Conservation (phyloP, 2,888 invertebrate genomes). For the Lysandra bellargus region DNA sequence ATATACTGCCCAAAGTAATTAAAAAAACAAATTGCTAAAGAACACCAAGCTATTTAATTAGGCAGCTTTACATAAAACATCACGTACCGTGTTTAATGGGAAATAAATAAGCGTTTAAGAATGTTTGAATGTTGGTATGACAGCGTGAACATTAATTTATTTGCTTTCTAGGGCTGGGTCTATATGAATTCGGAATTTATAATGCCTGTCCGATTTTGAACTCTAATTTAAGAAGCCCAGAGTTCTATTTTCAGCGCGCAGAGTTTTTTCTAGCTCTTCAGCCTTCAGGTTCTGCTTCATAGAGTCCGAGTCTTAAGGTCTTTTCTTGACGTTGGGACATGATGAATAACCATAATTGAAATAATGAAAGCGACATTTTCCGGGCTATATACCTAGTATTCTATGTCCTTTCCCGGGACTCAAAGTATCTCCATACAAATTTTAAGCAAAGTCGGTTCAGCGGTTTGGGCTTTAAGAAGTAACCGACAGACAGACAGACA, state of each 20-base stretch:
- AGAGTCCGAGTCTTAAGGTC: background rate
- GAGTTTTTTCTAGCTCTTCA: background rate
- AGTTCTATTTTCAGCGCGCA: background rate
- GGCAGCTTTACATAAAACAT: background rate
- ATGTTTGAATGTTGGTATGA: background rate
- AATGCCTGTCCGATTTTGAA: background rate
- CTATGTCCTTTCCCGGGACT: no score
- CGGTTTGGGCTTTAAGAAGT: no score
- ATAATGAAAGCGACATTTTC: no score
- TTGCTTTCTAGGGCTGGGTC: background rate
- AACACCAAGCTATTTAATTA: constrained; percentile 11
- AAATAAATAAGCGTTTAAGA: constrained; percentile 18
- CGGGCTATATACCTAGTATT: no score
- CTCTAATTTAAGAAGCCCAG: background rate
- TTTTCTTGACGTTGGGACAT: background rate
- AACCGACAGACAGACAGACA: no score
- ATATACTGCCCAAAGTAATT: background rate
- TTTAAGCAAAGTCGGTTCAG: no score
- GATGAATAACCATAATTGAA: background rate
- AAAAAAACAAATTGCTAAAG: background rate
- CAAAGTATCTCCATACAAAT: no score
- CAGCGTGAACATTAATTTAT: constrained; percentile 12
- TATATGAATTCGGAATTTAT: background rate
- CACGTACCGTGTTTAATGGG: constrained; percentile 12
- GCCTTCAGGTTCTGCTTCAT: background rate